phyloP scores from a whole-genome alignment of 1,140 invertebrate genomes.

The Asbolus verrucosus region DNA sequence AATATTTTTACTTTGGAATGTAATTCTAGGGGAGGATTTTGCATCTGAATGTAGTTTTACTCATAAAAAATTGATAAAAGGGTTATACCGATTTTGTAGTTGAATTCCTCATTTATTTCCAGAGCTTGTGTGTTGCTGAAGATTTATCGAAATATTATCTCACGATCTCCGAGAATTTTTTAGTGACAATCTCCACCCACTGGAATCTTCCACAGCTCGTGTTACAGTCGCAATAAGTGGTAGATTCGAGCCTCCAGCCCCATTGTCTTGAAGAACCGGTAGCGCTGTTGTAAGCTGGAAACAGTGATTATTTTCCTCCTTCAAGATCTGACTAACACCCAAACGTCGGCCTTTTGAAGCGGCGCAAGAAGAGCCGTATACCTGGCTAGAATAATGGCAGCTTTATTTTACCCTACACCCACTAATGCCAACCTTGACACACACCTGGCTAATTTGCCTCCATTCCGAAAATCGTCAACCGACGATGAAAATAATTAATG shows the following conservation, averaged over 20 bases:
- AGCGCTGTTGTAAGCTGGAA: slow-evolving; percentile 24
- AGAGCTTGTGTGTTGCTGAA: no score
- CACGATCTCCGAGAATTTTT: no score
- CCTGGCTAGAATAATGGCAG: slow-evolving; percentile 47
- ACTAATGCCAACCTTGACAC: slow-evolving; percentile 52
- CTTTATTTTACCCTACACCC: slow-evolving; percentile 54
- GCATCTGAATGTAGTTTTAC: no score
- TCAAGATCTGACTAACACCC: slow-evolving; percentile 25
- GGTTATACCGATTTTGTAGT: no score
- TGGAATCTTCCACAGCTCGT: no score
- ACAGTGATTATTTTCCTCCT: slow-evolving; percentile 31
- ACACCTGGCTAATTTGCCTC: slow-evolving; percentile 57
- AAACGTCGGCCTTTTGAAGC: slow-evolving; percentile 21
- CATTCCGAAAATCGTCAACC: not conserved
- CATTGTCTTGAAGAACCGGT: slow-evolving; percentile 33
- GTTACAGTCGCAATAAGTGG: no score
- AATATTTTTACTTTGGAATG: no score
- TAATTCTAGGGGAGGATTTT: no score
- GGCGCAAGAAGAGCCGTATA: slow-evolving; percentile 42
- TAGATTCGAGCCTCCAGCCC: slow-evolving; percentile 28
- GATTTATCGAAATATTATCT: no score
- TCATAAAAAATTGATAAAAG: no score
- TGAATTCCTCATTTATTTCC: no score
- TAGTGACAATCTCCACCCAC: no score
- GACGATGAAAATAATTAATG: slow-evolving; percentile 49